phyloP scores from a whole-genome alignment of 2,113 vertebrate species.

The Mesoclemmys tuberculata region DNA sequence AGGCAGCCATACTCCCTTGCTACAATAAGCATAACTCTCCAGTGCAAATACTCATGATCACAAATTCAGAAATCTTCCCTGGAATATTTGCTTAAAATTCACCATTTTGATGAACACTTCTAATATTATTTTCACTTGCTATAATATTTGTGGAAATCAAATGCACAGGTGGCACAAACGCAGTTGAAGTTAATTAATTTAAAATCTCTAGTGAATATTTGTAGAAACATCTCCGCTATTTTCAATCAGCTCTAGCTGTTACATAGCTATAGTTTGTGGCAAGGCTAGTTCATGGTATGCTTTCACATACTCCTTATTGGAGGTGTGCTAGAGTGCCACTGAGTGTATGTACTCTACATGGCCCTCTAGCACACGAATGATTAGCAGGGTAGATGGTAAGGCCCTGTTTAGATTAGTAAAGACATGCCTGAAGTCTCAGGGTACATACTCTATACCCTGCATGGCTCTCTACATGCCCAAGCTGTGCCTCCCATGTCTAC shows the following conservation, averaged over 20 bases:
- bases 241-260: not conserved
- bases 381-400: too few relatives aligned
- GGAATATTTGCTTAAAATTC: not conserved
- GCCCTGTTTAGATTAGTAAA: too few relatives aligned
- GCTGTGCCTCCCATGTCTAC: too few relatives aligned
- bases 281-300: rapidly evolving
- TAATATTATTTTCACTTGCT: too few relatives aligned
- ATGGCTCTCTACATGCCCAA: too few relatives aligned
- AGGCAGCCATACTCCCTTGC: too few relatives aligned
- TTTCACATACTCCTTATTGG: not conserved
- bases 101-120: not conserved
- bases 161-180: not conserved
- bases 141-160: not conserved
- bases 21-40: not conserved
- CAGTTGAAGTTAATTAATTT: not conserved
- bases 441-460: too few relatives aligned
- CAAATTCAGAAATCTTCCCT: not conserved
- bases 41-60: not conserved
- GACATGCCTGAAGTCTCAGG: too few relatives aligned
- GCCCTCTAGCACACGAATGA: too few relatives aligned
- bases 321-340: too few relatives aligned
- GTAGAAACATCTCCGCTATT: not conserved
- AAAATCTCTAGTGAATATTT: not conserved
- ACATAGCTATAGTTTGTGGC: rapidly evolving
- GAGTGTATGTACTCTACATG: too few relatives aligned